A percentile compares a stretch with the other conserved stretches of the same genome.
Conservation (phyloP, 1,140 invertebrate species). For the Drosophila cardini region DNA sequence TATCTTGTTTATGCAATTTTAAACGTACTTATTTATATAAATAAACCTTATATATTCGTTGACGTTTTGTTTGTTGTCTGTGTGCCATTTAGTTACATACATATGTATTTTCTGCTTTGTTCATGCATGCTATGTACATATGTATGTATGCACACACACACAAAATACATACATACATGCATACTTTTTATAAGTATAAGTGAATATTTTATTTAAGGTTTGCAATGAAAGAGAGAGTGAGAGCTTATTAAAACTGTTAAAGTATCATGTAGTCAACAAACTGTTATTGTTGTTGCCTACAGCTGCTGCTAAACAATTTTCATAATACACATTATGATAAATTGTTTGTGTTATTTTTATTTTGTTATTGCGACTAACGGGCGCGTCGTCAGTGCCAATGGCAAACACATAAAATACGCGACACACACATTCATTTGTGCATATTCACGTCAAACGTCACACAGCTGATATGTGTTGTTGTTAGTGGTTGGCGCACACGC, state of each 20-base stretch:
- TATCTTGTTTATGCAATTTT: constrained; percentile 21
- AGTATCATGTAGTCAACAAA: constrained; percentile 1
- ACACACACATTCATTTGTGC: constrained; percentile 24
- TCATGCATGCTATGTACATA: constrained; percentile 17
- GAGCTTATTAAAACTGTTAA: constrained; percentile 26
- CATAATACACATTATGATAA: constrained; percentile 27
- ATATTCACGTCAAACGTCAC: constrained; percentile 51
- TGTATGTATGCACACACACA: constrained; percentile 7
- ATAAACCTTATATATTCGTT: constrained; percentile 17
- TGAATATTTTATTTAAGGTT: constrained; percentile 36
- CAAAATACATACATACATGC: constrained; percentile 20
- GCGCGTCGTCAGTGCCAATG: constrained; percentile 50
- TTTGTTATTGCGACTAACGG: constrained; percentile 49
- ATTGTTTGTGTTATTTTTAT: constrained; percentile 45
- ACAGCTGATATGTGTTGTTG: constrained; percentile 60
- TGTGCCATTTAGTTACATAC: constrained; percentile 15
- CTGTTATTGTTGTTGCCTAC: not conserved
- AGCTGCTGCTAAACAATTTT: constrained; percentile 12
- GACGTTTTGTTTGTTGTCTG: constrained; percentile 16
- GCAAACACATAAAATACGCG: constrained; percentile 31
- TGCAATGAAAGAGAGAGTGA: constrained; percentile 45
- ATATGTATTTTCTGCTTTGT: not conserved
- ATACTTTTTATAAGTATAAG: constrained; percentile 10
- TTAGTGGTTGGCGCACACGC: constrained; percentile 58
- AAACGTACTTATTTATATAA: constrained; percentile 7